A percentile compares a stretch with the other conserved stretches of the same genome.
Conservation (phyloP, 2,888 invertebrate genomes). For the Stramonita haemastoma region DNA sequence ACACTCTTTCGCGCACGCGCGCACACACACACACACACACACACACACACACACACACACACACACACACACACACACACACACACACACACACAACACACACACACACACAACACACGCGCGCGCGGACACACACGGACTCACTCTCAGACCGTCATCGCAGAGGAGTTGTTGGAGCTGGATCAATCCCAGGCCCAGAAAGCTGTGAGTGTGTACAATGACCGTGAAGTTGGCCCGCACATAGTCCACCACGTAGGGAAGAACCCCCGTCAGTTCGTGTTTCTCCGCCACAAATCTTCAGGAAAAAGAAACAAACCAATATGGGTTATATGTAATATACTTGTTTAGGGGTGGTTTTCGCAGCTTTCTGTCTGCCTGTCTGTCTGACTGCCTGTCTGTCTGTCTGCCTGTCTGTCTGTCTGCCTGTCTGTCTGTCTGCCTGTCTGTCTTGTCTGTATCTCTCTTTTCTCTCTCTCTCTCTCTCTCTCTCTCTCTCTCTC, state of each 20-base stretch:
- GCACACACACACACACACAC: conserved; percentile 12
- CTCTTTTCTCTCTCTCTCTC: too few species aligned
- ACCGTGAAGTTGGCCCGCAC: conserved; percentile 56
- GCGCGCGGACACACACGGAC: neutral
- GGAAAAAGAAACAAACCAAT: neutral
- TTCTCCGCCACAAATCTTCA: conserved; percentile 38
- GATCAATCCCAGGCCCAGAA: conserved; percentile 53
- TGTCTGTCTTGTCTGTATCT: too few species aligned
- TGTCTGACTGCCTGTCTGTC: too few species aligned
- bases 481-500: too few species aligned
- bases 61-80: neutral
- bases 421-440: too few species aligned
- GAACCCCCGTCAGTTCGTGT: conserved; percentile 23
- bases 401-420: too few species aligned
- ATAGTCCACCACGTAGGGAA: conserved; percentile 47
- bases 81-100: neutral
- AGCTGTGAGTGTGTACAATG: conserved; percentile 54
- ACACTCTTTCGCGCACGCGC: too few species aligned
- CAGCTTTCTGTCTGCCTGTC: too few species aligned
- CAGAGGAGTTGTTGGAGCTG: conserved; percentile 57
- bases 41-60: neutral
- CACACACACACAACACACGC: neutral
- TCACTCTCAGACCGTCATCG: conserved; percentile 55
- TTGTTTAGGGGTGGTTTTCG: too few species aligned
- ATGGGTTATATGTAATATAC: too few species aligned